Percentiles rank a stretch among this genome's conserved stretches.
Evolutionary conservation across 2,113 vertebrate species (phyloP).

Genomic region (Nannobrachium achirus): DNA sequence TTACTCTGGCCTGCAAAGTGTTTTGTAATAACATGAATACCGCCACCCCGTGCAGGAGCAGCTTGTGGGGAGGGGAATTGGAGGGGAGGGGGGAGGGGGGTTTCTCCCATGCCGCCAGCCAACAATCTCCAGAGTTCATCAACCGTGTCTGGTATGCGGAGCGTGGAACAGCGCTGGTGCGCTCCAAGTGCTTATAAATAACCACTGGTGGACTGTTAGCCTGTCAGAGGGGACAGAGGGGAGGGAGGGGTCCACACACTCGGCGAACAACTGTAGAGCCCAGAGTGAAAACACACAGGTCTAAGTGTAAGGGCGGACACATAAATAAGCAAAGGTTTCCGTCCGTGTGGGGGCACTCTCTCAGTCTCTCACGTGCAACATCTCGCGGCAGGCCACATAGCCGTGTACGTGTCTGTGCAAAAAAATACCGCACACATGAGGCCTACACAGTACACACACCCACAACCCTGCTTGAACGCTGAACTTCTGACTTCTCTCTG

Average conservation of each 20-base stretch:
- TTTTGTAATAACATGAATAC: slow-evolving; percentile 16
- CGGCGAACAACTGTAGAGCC: too few species aligned
- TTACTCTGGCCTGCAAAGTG: background rate
- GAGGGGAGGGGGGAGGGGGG: background rate
- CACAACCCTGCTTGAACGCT: slow-evolving; percentile 32
- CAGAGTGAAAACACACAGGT: too few species aligned
- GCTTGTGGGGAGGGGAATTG: background rate
- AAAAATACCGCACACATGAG: background rate
- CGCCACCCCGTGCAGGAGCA: slow-evolving; percentile 17
- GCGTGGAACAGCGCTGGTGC: slow-evolving; percentile 28
- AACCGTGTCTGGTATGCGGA: slow-evolving; percentile 48
- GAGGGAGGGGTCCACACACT: too few species aligned
- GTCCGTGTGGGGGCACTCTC: too few species aligned
- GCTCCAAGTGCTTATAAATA: slow-evolving; percentile 59
- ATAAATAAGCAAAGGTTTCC: too few species aligned
- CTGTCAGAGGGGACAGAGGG: slow-evolving; percentile 15
- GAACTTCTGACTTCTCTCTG: slow-evolving; percentile 34
- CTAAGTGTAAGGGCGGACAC: too few species aligned
- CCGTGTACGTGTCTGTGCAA: too few species aligned
- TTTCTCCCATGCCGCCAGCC: slow-evolving; percentile 28
- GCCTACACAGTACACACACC: slow-evolving; percentile 21
- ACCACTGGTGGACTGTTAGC: slow-evolving; percentile 40
- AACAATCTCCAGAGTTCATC: slow-evolving; percentile 53
- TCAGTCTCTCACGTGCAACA: too few species aligned
- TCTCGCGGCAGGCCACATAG: too few species aligned